A percentile compares a stretch with the other conserved stretches of the same genome.
Conservation (phyloP, 2,888 invertebrate genomes). For the Spodoptera picta region DNA sequence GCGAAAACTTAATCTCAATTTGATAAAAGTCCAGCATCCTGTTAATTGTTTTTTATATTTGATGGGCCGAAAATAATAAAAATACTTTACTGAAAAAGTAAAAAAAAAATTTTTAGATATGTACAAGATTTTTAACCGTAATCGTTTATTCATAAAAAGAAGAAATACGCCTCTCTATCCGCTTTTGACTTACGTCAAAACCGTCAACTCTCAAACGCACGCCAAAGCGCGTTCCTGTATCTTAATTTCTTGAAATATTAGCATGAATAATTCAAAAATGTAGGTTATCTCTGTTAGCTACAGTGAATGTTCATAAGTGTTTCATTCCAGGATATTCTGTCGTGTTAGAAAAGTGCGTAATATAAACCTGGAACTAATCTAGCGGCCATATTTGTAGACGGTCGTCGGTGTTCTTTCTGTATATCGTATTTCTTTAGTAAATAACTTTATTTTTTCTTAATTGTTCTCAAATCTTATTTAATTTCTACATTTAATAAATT, state of each 20-base stretch:
- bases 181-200: constrained; percentile 28
- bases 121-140: too few relatives aligned
- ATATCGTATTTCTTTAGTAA: constrained; percentile 30
- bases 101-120: too few relatives aligned
- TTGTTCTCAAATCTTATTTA: constrained; percentile 12
- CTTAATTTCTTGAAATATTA: background rate
- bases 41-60: too few relatives aligned
- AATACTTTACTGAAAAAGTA: too few relatives aligned
- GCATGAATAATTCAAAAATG: background rate
- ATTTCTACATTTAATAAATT: constrained; percentile 7
- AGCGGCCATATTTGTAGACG: constrained; percentile 55
- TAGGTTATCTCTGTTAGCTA: constrained; percentile 8
- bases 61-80: too few relatives aligned
- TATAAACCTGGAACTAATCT: background rate
- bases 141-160: too few relatives aligned
- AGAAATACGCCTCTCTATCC: too few relatives aligned
- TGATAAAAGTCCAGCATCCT: too few relatives aligned
- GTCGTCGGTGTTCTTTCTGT: constrained; percentile 47
- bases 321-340: too few relatives aligned
- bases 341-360: constrained; percentile 30
- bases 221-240: constrained; percentile 44
- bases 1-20: too few relatives aligned
- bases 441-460: constrained; percentile 13
- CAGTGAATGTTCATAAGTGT: background rate
- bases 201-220: constrained; percentile 31